Percentiles rank a stretch among this genome's conserved stretches.
Conservation (phyloP, 2,888 invertebrate species). For the Oscheius onirici region DNA sequence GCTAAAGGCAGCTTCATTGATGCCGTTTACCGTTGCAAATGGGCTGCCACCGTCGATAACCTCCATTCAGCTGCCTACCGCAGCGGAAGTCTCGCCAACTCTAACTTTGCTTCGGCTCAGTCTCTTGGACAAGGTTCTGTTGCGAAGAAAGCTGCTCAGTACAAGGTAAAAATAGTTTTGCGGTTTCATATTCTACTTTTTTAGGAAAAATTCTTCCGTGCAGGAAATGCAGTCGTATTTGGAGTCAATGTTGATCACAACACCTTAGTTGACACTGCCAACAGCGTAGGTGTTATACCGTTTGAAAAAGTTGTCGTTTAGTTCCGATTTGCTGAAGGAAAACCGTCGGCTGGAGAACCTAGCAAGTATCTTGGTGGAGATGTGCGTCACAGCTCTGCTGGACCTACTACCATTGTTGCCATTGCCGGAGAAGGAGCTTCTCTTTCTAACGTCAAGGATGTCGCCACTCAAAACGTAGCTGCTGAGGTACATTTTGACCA, state of each 20-base stretch:
- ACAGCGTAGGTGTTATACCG: conserved; percentile 5
- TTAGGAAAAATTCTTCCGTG: conserved; percentile 39
- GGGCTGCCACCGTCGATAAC: conserved; percentile 78
- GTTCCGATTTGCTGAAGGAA: conserved; percentile 62
- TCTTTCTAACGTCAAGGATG: conserved; percentile 55
- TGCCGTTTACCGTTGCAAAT: conserved; percentile 36
- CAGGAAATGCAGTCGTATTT: conserved; percentile 81
- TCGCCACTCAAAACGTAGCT: conserved; percentile 62
- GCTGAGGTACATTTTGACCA: conserved; percentile 34
- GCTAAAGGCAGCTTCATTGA: not conserved
- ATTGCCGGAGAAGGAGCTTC: conserved; percentile 63
- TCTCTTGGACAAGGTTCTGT: not conserved
- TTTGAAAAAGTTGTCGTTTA: conserved; percentile 31
- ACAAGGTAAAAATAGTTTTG: conserved; percentile 1
- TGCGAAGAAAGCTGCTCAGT: conserved; percentile 11
- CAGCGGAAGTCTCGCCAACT: conserved; percentile 80
- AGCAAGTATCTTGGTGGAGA: conserved; percentile 62
- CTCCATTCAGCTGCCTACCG: conserved; percentile 90
- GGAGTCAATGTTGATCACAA: conserved; percentile 83
- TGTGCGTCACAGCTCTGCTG: conserved; percentile 31
- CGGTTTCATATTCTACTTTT: not conserved
- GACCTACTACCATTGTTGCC: conserved; percentile 58
- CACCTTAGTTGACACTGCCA: conserved; percentile 73
- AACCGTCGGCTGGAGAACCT: conserved; percentile 38
- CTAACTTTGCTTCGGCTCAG: conserved; percentile 35